Percentiles rank a stretch among this genome's conserved stretches.
Conservation (phyloP, 2,888 invertebrate genomes). For the Nebria brevicollis region DNA sequence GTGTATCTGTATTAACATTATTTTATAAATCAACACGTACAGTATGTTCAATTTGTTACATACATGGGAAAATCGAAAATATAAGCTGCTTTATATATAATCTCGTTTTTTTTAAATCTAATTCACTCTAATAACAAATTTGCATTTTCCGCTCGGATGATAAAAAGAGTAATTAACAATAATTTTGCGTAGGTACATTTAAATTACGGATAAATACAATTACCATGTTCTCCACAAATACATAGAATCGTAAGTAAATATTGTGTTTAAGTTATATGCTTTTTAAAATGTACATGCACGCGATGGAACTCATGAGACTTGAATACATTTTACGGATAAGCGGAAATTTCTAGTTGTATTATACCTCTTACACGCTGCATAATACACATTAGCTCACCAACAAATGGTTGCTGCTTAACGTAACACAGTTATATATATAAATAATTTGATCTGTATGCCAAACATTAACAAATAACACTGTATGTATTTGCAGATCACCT, state of each 20-base stretch:
- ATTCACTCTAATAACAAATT: neutral
- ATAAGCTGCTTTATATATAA: neutral
- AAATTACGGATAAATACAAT: conserved; percentile 24
- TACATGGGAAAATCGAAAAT: neutral
- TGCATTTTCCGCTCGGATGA: neutral
- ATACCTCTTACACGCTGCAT: too few species aligned
- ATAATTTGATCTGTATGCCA: too few species aligned
- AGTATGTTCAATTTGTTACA: neutral
- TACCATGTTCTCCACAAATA: conserved; percentile 7
- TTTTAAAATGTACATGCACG: neutral
- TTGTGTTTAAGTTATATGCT: neutral
- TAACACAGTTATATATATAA: too few species aligned
- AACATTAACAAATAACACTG: too few species aligned
- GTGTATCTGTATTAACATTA: too few species aligned
- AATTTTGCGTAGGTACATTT: conserved; percentile 9
- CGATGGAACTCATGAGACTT: neutral
- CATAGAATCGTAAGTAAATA: conserved; percentile 6
- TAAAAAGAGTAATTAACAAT: neutral
- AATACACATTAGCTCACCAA: neutral
- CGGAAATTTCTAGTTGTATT: neutral
- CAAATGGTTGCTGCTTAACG: too few species aligned
- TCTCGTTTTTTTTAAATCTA: neutral
- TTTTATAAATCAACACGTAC: too few species aligned
- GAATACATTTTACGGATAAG: neutral
- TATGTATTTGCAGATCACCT: too few species aligned